phyloP scores from a whole-genome alignment of 1,140 invertebrate species.

The Papilio machaon region DNA sequence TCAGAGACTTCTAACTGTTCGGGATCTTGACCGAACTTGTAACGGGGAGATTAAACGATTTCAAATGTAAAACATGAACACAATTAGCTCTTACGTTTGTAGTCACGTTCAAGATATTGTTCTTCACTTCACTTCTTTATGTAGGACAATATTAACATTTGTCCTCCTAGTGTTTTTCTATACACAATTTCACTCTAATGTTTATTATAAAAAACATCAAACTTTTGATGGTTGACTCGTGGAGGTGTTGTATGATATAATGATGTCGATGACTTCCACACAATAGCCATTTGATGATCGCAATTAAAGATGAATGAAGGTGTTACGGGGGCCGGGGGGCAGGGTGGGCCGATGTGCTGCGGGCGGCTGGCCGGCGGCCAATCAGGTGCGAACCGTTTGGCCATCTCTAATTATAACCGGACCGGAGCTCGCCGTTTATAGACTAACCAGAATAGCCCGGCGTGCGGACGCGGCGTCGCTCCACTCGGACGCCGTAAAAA shows the following conservation, averaged over 20 bases:
- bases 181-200: background rate
- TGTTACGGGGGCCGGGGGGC: background rate
- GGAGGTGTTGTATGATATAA: background rate
- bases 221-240: conserved; percentile 5
- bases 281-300: background rate
- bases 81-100: too few species aligned
- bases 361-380: conserved; percentile 61
- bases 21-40: too few species aligned
- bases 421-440: conserved; percentile 67
- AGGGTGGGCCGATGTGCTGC: background rate
- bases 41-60: too few species aligned
- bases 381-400: conserved; percentile 72
- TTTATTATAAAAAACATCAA: background rate
- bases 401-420: conserved; percentile 69
- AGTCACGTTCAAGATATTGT: too few species aligned
- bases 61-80: too few species aligned
- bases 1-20: too few species aligned
- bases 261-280: background rate
- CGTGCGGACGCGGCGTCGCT: conserved; percentile 47
- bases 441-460: conserved; percentile 68
- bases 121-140: too few species aligned
- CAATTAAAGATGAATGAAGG: conserved; percentile 30
- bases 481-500: conserved; percentile 42
- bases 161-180: background rate
- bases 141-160: too few species aligned